Evolutionary conservation across 2,888 invertebrate genomes (phyloP), one percentile per base, ranked within the genome.

Genomic region (Cheiracanthium punctorium): DNA sequence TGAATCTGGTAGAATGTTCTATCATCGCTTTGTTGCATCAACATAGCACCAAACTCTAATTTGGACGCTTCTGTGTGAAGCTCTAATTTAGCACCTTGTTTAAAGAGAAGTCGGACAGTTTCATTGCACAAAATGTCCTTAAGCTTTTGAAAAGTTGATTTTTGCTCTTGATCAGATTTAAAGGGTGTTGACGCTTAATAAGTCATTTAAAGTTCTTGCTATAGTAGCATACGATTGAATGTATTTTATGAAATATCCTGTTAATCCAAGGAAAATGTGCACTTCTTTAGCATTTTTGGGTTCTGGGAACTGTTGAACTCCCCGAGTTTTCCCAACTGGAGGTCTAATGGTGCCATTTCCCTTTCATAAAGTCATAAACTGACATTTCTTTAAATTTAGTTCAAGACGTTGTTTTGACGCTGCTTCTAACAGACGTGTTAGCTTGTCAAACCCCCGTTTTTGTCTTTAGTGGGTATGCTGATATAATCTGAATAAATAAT

Each of bases 401-500:
- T 58, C 17, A 8, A 4, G 69, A n/a, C 1, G 24, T 28, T 14
- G 71, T 1, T 58, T 43, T 32, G 52, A 2, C 5, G 71, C 52
- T 28, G 20, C 1, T 37, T 37, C 37, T 37, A 37, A 37, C 37
- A 37, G 7, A 37, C 37, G 37, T 37, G 37, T 37, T 1, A 52
- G 28, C 43, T 29, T 79, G 43, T 37, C 8, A 29, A 58, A 48
- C 4, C 58, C 32, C 52, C 58, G 1, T 0, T 28, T 24, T 80
- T 24, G 8, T 72, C 43, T 29, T 30, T 24, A 0, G 52, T 28
- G 28, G 48, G 72, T 8, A 80, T 80, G 7, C 32, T 41, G 10
- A 80, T 17, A 58, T 71, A 1, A 32, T 80, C 30, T 58, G 52
- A 70, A n/a, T 80, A 80, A 28, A 80, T 20, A 30, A 80, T 24